A percentile compares a stretch with the other conserved stretches of the same genome.
phyloP scores from a whole-genome alignment of 2,797 vertebrate genomes.

The Pangasius djambal region DNA sequence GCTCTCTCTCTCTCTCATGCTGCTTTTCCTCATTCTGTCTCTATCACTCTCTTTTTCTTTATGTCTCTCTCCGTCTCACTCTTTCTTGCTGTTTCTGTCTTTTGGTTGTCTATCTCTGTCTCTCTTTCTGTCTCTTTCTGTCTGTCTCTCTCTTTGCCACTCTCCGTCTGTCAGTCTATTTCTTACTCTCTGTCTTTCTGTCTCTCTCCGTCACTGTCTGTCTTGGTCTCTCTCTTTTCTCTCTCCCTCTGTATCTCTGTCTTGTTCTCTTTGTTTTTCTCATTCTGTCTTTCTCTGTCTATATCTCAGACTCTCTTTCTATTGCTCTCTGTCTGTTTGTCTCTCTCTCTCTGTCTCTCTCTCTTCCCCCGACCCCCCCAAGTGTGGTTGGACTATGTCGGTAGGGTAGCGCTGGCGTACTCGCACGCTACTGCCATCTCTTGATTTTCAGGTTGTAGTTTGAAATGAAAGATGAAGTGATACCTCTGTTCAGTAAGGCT shows the following conservation, averaged over 20 bases:
- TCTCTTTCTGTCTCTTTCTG: not conserved
- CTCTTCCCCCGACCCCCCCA: too few relatives aligned
- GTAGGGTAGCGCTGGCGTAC: not conserved
- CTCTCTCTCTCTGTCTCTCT: too few relatives aligned
- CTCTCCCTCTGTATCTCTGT: not conserved
- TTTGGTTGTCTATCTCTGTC: not conserved
- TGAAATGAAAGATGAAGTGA: slow-evolving; percentile 24
- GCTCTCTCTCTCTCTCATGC: not conserved
- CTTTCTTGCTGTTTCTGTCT: not conserved
- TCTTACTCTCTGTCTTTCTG: not conserved
- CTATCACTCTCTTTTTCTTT: not conserved
- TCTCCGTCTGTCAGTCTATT: not conserved
- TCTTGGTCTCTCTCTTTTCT: not conserved
- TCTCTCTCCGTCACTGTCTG: not conserved
- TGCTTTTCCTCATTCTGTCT: not conserved
- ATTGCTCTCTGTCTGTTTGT: not conserved
- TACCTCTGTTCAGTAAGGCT: not conserved
- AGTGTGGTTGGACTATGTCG: not conserved
- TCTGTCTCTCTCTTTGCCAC: not conserved
- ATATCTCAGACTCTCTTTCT: not conserved
- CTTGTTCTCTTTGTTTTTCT: not conserved
- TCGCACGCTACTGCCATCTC: not conserved
- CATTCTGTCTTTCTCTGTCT: not conserved
- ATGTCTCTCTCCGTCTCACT: not conserved
- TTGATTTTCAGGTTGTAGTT: slow-evolving; percentile 33